phyloP scores from a whole-genome alignment of 2,113 vertebrate species.

The Hemiprocne comata region DNA sequence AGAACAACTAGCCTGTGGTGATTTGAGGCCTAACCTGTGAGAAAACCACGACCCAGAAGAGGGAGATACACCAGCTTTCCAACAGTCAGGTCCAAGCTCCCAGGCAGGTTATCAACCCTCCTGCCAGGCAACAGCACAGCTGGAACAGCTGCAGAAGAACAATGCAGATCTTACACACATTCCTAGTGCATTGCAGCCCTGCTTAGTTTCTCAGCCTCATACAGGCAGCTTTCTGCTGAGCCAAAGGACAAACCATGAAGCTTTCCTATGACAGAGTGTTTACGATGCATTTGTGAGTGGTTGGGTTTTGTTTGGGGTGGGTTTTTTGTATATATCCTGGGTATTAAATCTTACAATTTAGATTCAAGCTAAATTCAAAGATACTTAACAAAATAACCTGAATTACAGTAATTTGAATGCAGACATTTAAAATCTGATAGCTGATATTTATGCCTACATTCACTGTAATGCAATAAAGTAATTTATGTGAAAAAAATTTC shows the following conservation, averaged over 20 bases:
- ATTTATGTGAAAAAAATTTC: not conserved
- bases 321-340: not conserved
- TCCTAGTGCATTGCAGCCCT: not conserved
- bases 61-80: not conserved
- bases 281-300: not conserved
- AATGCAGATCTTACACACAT: not conserved
- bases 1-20: not conserved
- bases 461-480: not conserved
- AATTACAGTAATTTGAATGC: not conserved
- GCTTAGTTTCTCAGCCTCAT: not conserved
- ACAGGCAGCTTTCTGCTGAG: not conserved
- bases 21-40: not conserved
- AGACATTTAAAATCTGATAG: not conserved
- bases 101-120: not conserved
- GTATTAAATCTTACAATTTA: not conserved
- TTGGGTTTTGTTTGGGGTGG: not conserved
- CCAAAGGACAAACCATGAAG: not conserved
- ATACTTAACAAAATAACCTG: not conserved
- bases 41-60: not conserved
- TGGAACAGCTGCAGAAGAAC: not conserved
- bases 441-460: not conserved
- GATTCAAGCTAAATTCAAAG: not conserved
- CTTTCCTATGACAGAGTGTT: not conserved
- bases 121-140: not conserved
- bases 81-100: not conserved